Evolutionary conservation across 2,888 invertebrate species (phyloP).

Genomic region (Dynastes grantii): DNA sequence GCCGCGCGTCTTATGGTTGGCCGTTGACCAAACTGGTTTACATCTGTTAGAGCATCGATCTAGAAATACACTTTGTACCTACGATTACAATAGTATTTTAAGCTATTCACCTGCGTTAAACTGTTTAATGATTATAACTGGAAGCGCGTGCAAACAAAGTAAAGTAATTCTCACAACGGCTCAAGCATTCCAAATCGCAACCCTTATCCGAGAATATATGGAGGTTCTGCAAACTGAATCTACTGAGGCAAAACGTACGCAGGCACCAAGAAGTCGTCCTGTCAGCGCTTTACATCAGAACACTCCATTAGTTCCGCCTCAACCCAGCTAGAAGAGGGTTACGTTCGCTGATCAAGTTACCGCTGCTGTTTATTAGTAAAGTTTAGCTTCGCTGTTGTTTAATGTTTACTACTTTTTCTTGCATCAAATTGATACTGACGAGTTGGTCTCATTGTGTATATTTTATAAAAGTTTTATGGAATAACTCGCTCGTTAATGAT

Average conservation of each 20-base stretch:
- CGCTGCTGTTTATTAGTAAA: constrained; percentile 61
- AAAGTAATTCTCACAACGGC: constrained; percentile 93
- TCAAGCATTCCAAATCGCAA: constrained; percentile 94
- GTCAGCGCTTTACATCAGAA: constrained; percentile 70
- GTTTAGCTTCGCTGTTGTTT: constrained; percentile 37
- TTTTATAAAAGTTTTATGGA: neutral
- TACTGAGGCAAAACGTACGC: constrained; percentile 64
- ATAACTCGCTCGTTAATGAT: neutral
- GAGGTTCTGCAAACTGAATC: constrained; percentile 72
- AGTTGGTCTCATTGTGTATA: constrained; percentile 37
- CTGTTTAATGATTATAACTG: constrained; percentile 94
- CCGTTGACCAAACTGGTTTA: constrained; percentile 93
- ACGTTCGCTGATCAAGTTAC: constrained; percentile 70
- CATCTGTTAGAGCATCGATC: constrained; percentile 92
- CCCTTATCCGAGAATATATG: constrained; percentile 91
- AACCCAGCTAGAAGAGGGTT: constrained; percentile 74
- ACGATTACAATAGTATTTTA: constrained; percentile 90
- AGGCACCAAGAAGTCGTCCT: constrained; percentile 69
- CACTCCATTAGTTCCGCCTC: constrained; percentile 75
- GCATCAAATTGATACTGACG: constrained; percentile 29
- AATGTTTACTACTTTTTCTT: constrained; percentile 6
- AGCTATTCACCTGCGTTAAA: constrained; percentile 94
- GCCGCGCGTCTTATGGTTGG: constrained; percentile 94
- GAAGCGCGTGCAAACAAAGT: constrained; percentile 91
- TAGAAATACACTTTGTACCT: constrained; percentile 90